Evolutionary conservation across 2,113 vertebrate genomes (phyloP).

Genomic region (Dascyllus trimaculatus): DNA sequence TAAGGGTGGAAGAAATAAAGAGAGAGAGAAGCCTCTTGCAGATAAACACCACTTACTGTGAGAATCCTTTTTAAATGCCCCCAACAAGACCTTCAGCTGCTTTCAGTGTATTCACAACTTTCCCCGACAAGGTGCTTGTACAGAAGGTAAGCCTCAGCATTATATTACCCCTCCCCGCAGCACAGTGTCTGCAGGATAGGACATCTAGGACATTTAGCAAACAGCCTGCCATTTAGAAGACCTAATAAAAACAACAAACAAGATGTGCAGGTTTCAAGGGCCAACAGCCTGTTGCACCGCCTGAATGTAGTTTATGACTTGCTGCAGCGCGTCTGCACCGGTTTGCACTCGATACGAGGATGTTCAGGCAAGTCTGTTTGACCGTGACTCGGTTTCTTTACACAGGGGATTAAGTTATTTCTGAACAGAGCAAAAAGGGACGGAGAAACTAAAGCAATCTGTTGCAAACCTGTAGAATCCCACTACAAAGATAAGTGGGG

Average conservation of each 20-base stretch:
- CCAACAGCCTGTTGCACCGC: conserved; percentile 7
- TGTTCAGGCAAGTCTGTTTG: conserved; percentile 6
- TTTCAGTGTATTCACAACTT: conserved; percentile 1
- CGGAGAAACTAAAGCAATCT: background rate
- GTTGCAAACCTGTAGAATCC: too few species aligned
- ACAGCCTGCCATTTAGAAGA: background rate
- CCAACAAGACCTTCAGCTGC: conserved; percentile 12
- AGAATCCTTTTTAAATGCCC: conserved; percentile 21
- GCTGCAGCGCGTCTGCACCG: background rate
- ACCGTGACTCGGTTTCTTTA: conserved; percentile 6
- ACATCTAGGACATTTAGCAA: background rate
- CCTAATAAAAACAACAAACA: conserved; percentile 19
- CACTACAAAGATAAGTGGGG: too few species aligned
- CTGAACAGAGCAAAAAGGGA: too few species aligned
- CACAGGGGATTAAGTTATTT: too few species aligned
- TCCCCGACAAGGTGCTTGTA: background rate
- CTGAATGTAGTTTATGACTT: conserved; percentile 7
- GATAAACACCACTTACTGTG: conserved; percentile 59
- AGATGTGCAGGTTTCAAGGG: conserved; percentile 6
- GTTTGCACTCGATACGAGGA: background rate
- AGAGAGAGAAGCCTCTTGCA: conserved; percentile 15
- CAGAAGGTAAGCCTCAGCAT: conserved; percentile 3
- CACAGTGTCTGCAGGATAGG: conserved; percentile 1
- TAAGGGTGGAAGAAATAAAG: conserved; percentile 18
- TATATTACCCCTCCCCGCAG: background rate